A percentile compares a stretch with the other conserved stretches of the same genome.
Conservation (phyloP, 2,888 invertebrate genomes). For the Cataglyphis cursor region DNA sequence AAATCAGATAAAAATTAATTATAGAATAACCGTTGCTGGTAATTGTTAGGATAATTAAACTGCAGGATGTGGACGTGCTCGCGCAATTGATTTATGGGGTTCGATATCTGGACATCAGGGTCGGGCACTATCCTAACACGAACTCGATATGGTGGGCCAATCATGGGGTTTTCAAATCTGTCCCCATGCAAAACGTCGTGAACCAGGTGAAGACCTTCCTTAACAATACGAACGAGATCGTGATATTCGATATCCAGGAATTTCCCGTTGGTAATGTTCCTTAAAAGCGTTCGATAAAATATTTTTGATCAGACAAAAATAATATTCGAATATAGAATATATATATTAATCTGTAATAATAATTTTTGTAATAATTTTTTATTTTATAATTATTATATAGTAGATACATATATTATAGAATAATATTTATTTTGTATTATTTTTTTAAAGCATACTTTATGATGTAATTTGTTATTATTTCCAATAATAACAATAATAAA, state of each 20-base stretch:
- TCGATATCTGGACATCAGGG: conserved; percentile 89
- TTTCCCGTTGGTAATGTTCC: conserved; percentile 88
- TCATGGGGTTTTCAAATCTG: conserved; percentile 88
- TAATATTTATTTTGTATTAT: neutral
- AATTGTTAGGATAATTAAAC: conserved; percentile 68
- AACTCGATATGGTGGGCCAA: conserved; percentile 88
- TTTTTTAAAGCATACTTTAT: neutral
- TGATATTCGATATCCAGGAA: conserved; percentile 89
- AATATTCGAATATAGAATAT: neutral
- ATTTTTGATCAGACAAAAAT: neutral
- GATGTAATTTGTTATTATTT: neutral
- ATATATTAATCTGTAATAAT: neutral
- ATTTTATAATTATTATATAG: neutral
- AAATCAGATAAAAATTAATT: conserved; percentile 1
- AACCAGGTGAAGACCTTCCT: conserved; percentile 88
- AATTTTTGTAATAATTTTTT: neutral
- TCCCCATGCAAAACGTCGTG: conserved; percentile 87
- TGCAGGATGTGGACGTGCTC: conserved; percentile 88
- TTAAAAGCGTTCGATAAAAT: neutral
- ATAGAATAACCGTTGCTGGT: conserved; percentile 60
- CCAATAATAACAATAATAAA: neutral
- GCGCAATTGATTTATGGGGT: conserved; percentile 89
- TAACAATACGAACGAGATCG: conserved; percentile 88
- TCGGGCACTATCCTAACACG: conserved; percentile 87
- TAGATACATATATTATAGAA: neutral